These are phyloP conservation scores for Anneissia japonica DNA, from an alignment of 35 echinoderm and acorn worm genomes.

Conservation along the genomic window DNA sequence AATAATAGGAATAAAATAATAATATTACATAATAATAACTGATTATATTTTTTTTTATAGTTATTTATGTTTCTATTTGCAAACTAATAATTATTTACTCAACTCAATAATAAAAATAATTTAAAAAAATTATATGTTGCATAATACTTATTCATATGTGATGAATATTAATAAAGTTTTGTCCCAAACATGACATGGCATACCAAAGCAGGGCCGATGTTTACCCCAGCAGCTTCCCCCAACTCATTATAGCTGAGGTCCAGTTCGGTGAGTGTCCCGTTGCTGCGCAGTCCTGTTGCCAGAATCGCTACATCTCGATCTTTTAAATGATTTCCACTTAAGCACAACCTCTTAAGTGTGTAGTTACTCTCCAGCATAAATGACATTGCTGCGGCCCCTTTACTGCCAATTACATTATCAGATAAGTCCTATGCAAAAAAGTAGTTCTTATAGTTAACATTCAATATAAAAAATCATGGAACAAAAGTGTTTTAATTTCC, in stretches of 20 bases:
- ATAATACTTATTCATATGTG: too few relatives aligned
- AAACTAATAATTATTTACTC: too few relatives aligned
- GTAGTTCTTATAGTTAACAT: neutral
- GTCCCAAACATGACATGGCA: too few relatives aligned
- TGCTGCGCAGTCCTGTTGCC: constrained; percentile 61
- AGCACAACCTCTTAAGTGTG: constrained; percentile 62
- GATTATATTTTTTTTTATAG: too few relatives aligned
- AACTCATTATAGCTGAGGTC: constrained; percentile 86
- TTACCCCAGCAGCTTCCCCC: constrained; percentile 68
- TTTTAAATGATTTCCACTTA: constrained; percentile 77
- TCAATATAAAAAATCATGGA: neutral
- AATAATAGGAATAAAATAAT: too few relatives aligned
- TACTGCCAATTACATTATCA: constrained; percentile 44
- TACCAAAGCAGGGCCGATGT: constrained; percentile 67
- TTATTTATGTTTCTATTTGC: too few relatives aligned
- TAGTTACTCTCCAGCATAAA: constrained; percentile 80
- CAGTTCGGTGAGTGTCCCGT: constrained; percentile 69
- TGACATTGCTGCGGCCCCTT: constrained; percentile 47
- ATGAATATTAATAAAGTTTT: too few relatives aligned
- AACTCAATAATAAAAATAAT: too few relatives aligned
- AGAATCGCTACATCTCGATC: constrained; percentile 61
- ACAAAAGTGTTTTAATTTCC: too few relatives aligned
- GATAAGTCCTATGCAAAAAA: constrained; percentile 60
- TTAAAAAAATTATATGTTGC: too few relatives aligned
- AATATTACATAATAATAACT: too few relatives aligned